Conservation (phyloP, 2,113 vertebrate genomes). For the Salvator merianae region DNA sequence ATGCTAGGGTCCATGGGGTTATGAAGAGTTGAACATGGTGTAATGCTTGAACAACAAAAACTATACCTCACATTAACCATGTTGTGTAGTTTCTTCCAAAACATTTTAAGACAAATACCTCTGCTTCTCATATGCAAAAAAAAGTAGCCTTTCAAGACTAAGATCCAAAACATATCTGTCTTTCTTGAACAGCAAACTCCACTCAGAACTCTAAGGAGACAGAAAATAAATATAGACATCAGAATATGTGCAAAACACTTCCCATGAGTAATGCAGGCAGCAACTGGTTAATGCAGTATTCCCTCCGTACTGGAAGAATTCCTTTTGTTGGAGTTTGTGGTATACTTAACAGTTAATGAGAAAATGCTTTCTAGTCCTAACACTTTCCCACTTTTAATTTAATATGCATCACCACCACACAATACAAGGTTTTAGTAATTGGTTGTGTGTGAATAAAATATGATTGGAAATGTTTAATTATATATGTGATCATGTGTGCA, state of each 20-base stretch:
- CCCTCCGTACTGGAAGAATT: not conserved
- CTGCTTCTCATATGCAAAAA: not conserved
- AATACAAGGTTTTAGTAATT: constrained; percentile 37
- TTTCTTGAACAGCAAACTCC: not conserved
- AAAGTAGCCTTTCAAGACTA: not conserved
- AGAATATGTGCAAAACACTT: not conserved
- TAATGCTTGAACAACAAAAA: too few relatives aligned
- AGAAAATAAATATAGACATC: not conserved
- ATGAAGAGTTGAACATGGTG: too few relatives aligned
- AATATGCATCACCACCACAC: constrained; percentile 20
- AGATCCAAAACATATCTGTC: not conserved
- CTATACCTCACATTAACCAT: not conserved
- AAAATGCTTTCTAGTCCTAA: constrained; percentile 11
- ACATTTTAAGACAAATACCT: not conserved
- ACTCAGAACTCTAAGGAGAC: not conserved
- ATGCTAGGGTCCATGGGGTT: too few relatives aligned
- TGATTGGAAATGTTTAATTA: constrained; percentile 55
- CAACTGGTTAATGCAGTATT: not conserved
- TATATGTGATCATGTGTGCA: constrained; percentile 32
- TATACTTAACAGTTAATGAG: not conserved
- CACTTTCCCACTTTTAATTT: constrained; percentile 30
- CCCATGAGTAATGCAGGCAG: not conserved
- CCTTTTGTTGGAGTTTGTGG: not conserved
- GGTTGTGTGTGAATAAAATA: constrained; percentile 51
- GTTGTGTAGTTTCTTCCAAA: not conserved